phyloP scores from a whole-genome alignment of 1,140 invertebrate species.

The Leucophenga varia region DNA sequence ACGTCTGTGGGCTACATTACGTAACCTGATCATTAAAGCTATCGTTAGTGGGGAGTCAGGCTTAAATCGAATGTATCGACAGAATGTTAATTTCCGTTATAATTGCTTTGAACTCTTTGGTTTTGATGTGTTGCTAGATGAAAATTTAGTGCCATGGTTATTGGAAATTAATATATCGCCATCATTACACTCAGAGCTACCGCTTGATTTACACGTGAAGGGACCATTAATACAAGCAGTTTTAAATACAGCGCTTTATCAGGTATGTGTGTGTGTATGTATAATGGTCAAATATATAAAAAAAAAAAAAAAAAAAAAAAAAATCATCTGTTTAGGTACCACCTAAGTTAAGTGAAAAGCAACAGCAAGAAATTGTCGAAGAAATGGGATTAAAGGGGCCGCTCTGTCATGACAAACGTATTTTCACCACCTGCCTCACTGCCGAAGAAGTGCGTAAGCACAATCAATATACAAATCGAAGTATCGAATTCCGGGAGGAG shows the following conservation, averaged over 20 bases:
- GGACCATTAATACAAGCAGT: slow-evolving; percentile 86
- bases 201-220: slow-evolving; percentile 92
- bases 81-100: slow-evolving; percentile 73
- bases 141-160: slow-evolving; percentile 88
- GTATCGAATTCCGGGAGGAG: slow-evolving; percentile 66
- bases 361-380: slow-evolving; percentile 57
- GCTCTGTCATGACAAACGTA: slow-evolving; percentile 65
- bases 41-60: slow-evolving; percentile 76
- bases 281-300: too few relatives aligned
- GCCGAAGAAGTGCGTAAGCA: slow-evolving; percentile 69
- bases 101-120: slow-evolving; percentile 83
- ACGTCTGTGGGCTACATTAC: slow-evolving; percentile 76
- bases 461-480: slow-evolving; percentile 61
- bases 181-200: slow-evolving; percentile 87
- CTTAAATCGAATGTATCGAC: slow-evolving; percentile 68
- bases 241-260: slow-evolving; percentile 89
- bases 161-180: slow-evolving; percentile 97
- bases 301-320: too few relatives aligned
- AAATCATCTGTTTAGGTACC: slow-evolving; percentile 47
- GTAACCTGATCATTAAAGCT: slow-evolving; percentile 81
- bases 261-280: slow-evolving; percentile 64
- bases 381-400: slow-evolving; percentile 58
- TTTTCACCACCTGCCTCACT: slow-evolving; percentile 67
- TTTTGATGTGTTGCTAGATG: slow-evolving; percentile 79
- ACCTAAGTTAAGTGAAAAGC: slow-evolving; percentile 56